Percentiles rank a stretch among this genome's conserved stretches.
Evolutionary conservation across 2,888 invertebrate genomes (phyloP).

Genomic region (Miltochrista miniata): DNA sequence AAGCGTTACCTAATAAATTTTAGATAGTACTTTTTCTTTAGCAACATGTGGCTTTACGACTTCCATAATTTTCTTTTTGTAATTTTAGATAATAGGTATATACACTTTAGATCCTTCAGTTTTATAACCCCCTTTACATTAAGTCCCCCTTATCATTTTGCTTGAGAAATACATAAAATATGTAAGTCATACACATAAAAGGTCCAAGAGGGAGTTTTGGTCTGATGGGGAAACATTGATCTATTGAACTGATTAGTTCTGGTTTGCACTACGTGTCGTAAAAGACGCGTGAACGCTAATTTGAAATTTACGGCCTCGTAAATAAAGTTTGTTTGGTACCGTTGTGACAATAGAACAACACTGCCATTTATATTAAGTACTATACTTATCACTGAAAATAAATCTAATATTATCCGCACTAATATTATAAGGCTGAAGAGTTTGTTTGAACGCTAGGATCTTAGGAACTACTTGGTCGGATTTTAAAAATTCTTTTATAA

Average conservation of each 20-base stretch:
- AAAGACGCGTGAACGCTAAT: constrained; percentile 64
- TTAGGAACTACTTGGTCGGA: too few species aligned
- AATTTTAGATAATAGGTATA: constrained; percentile 21
- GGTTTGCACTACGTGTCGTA: constrained; percentile 58
- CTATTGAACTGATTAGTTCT: constrained; percentile 65
- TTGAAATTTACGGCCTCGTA: constrained; percentile 70
- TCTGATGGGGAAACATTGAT: constrained; percentile 51
- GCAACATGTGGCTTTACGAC: constrained; percentile 31
- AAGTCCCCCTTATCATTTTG: constrained; percentile 37
- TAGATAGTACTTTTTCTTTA: constrained; percentile 5
- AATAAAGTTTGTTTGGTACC: constrained; percentile 62
- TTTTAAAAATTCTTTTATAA: too few species aligned
- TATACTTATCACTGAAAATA: too few species aligned
- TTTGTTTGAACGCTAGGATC: too few species aligned
- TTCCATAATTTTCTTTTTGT: constrained; percentile 15
- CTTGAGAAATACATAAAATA: constrained; percentile 40
- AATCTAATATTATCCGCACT: too few species aligned
- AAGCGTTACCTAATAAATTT: too few species aligned
- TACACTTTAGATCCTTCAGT: constrained; percentile 25
- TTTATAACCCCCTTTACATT: constrained; percentile 43
- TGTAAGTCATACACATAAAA: constrained; percentile 34
- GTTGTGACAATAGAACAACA: constrained; percentile 48
- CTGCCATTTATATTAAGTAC: background rate
- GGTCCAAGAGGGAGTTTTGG: constrained; percentile 39
- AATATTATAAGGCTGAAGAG: too few species aligned